A percentile compares a stretch with the other conserved stretches of the same genome.
Conservation (phyloP, 2,113 vertebrate genomes). For the Fukomys damarensis region DNA sequence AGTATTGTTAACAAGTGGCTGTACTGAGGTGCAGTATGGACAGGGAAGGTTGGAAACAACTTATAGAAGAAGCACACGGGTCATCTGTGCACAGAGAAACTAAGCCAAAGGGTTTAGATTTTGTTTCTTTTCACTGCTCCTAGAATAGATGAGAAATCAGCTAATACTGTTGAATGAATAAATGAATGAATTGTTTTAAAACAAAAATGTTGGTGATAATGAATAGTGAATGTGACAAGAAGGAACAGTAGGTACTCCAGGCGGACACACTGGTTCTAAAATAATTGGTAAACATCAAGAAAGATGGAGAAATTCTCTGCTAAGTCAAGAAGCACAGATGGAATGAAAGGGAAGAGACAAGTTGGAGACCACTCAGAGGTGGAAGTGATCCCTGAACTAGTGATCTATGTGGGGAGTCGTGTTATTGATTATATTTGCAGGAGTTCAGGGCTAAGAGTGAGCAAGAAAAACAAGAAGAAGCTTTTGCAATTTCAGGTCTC, state of each 20-base stretch:
- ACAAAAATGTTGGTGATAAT: background rate
- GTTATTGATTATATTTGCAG: background rate
- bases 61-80: background rate
- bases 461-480: background rate
- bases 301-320: background rate
- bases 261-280: background rate
- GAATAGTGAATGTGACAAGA: background rate
- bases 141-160: background rate
- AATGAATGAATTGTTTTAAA: background rate
- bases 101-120: background rate
- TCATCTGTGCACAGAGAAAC: background rate
- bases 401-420: background rate
- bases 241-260: accelerated
- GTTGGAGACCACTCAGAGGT: background rate
- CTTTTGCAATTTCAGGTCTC: background rate
- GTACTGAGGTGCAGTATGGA: accelerated
- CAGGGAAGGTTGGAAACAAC: background rate
- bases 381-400: background rate
- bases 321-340: background rate
- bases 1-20: background rate
- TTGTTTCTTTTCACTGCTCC: background rate
- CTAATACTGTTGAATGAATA: background rate
- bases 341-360: too few relatives aligned
- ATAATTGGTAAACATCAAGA: background rate
- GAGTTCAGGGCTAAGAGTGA: background rate